These are phyloP conservation scores for Camelus bactrianus DNA, from an alignment of 2,113 vertebrate genomes.

Conservation along the genomic window DNA sequence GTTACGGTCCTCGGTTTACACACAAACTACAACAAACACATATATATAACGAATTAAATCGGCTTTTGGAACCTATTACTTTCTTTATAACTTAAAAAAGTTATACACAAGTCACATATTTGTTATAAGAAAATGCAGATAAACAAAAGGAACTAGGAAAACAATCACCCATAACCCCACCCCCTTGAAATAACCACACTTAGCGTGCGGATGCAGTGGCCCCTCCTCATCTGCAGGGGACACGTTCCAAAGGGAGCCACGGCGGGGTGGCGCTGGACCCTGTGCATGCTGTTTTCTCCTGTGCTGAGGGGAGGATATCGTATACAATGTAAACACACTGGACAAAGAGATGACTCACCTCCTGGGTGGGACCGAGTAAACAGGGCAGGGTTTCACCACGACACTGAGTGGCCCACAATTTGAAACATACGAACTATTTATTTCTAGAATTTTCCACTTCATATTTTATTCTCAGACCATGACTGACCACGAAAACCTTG, in stretches of 20 bases:
- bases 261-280: background rate
- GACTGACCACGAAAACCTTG: background rate
- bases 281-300: background rate
- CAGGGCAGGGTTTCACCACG: background rate
- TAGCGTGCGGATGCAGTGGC: background rate
- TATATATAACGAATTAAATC: rapidly evolving
- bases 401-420: no score
- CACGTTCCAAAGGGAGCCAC: background rate
- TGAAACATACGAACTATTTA: background rate
- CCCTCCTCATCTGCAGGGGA: background rate
- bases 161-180: background rate
- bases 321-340: background rate
- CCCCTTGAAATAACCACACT: background rate
- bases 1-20: background rate
- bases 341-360: background rate
- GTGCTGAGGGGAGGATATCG: background rate
- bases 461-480: background rate
- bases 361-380: background rate
- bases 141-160: background rate
- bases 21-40: background rate
- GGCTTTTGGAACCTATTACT: background rate
- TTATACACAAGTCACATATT: background rate
- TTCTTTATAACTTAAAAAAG: background rate
- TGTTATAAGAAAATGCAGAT: background rate
- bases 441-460: background rate